These are phyloP conservation scores for Bovichtus diacanthus DNA, from an alignment of 2,797 vertebrate genomes.

Conservation along the genomic window DNA sequence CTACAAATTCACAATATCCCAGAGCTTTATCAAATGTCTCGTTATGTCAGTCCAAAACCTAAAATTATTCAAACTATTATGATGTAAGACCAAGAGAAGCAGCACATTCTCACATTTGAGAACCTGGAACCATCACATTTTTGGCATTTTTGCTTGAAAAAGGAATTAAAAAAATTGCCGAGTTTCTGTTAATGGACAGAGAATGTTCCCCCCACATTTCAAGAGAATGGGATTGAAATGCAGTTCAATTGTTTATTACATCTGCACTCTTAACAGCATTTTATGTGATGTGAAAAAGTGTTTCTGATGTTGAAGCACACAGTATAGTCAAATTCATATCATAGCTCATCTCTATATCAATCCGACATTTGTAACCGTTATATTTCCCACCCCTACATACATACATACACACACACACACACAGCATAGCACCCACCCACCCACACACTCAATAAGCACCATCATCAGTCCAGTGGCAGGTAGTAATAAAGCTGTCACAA, in stretches of 20 bases:
- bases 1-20: neutral
- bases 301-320: neutral
- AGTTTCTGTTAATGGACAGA: neutral
- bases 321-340: conserved; percentile 18
- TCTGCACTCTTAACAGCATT: neutral
- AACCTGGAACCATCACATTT: neutral
- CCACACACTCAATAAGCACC: conserved; percentile 36
- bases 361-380: conserved; percentile 21
- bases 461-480: conserved; percentile 48
- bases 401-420: conserved; percentile 6
- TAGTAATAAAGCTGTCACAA: conserved; percentile 63
- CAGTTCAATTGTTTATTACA: neutral
- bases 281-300: neutral
- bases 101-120: neutral
- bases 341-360: conserved; percentile 2
- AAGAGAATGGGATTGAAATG: neutral
- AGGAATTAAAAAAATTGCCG: neutral
- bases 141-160: neutral
- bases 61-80: neutral
- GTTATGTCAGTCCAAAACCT: neutral
- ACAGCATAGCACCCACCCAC: conserved; percentile 21
- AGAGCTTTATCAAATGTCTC: neutral
- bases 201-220: neutral
- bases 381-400: neutral
- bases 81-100: neutral